These are phyloP conservation scores for Phoxinus phoxinus DNA, from an alignment of 2,113 vertebrate species.

Conservation along the genomic window DNA sequence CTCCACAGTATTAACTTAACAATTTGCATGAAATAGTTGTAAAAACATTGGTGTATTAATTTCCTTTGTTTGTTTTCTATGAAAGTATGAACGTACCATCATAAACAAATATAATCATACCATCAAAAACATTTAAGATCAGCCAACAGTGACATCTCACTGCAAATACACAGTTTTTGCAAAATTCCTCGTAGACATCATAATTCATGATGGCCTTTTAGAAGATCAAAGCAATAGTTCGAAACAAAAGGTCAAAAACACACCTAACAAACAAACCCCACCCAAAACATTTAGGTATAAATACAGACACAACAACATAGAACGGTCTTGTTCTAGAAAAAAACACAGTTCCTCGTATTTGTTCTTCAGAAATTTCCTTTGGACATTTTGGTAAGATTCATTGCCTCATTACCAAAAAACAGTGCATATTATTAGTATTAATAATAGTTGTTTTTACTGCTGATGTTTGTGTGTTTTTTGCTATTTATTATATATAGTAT, in stretches of 20 bases:
- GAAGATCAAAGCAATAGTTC: slow-evolving; percentile 14
- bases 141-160: neutral
- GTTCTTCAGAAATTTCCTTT: neutral
- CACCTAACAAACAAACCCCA: neutral
- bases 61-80: neutral
- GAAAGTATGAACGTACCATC: neutral
- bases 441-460: neutral
- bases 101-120: neutral
- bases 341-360: neutral
- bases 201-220: neutral
- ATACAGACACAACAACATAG: neutral
- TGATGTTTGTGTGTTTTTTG: neutral
- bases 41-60: neutral
- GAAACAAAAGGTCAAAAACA: slow-evolving; percentile 7
- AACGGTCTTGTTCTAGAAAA: neutral
- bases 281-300: neutral
- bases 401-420: neutral
- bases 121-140: neutral
- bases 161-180: neutral
- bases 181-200: neutral
- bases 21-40: neutral
- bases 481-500: too few species aligned
- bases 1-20: neutral
- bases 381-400: neutral
- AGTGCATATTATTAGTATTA: neutral